phyloP scores from a whole-genome alignment of 2,888 invertebrate genomes.

The Dicycla oo region DNA sequence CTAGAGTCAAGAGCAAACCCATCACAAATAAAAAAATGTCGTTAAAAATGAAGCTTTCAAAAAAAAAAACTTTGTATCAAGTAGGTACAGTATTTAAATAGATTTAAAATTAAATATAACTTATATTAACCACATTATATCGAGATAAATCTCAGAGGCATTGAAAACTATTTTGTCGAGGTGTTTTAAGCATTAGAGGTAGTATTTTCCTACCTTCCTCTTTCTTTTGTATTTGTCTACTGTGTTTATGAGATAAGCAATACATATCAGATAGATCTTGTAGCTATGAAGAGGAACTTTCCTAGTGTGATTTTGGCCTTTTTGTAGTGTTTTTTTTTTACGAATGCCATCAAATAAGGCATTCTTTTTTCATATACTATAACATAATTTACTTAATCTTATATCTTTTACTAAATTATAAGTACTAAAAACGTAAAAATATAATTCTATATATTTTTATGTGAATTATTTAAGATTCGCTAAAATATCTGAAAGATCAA shows the following conservation, averaged over 20 bases:
- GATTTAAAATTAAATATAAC: not conserved
- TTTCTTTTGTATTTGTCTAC: conserved; percentile 31
- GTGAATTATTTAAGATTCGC: conserved; percentile 63
- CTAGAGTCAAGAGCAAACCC: too few relatives aligned
- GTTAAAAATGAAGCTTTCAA: too few relatives aligned
- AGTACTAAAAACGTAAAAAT: conserved; percentile 43
- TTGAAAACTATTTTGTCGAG: not conserved
- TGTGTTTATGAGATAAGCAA: conserved; percentile 36
- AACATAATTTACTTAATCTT: conserved; percentile 51
- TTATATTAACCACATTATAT: not conserved
- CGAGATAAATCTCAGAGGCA: not conserved
- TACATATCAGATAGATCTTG: conserved; percentile 56
- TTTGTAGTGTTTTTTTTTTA: conserved; percentile 40
- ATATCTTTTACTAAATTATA: conserved; percentile 36
- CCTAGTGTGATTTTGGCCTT: conserved; percentile 54
- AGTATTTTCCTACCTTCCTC: too few relatives aligned
- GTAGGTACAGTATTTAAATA: not conserved
- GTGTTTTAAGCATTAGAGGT: not conserved
- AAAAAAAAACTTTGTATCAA: not conserved
- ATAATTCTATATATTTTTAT: conserved; percentile 47
- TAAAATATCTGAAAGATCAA: conserved; percentile 73
- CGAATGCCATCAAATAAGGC: conserved; percentile 44
- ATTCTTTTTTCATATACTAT: conserved; percentile 37
- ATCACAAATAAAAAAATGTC: too few relatives aligned
- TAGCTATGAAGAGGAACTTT: conserved; percentile 65